phyloP scores from a whole-genome alignment of 2,113 vertebrate species.

The Heloderma charlesbogerti region DNA sequence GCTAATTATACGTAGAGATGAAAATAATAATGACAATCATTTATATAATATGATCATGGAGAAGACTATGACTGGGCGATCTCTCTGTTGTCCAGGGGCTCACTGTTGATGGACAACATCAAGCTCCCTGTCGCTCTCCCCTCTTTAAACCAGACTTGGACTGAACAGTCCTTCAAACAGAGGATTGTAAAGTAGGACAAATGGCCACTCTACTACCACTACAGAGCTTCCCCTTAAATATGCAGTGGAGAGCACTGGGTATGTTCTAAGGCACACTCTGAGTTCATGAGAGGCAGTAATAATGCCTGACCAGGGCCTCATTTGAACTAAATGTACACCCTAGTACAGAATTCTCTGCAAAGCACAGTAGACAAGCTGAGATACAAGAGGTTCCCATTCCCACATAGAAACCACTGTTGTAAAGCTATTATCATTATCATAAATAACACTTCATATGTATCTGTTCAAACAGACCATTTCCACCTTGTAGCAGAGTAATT shows the following conservation, averaged over 20 bases:
- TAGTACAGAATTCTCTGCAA: background rate
- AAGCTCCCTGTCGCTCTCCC: too few species aligned
- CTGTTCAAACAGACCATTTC: too few species aligned
- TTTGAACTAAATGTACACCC: background rate
- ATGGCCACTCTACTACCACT: background rate
- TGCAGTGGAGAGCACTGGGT: background rate
- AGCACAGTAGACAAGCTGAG: background rate
- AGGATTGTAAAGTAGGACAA: too few species aligned
- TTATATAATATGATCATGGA: background rate
- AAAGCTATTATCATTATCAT: background rate
- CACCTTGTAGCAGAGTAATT: background rate
- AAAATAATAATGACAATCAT: background rate
- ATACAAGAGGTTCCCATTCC: background rate
- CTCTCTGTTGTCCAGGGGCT: background rate
- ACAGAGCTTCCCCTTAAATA: background rate
- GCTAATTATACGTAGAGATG: background rate
- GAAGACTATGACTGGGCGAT: background rate
- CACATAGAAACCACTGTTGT: background rate
- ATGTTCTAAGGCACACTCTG: background rate
- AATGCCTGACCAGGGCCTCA: background rate
- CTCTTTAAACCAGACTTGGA: too few species aligned
- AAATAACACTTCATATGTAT: too few species aligned
- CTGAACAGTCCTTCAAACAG: too few species aligned
- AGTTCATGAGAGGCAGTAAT: background rate
- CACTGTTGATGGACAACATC: too few species aligned